Conservation (phyloP, 2,888 invertebrate species). For the Eristalis tenax region DNA sequence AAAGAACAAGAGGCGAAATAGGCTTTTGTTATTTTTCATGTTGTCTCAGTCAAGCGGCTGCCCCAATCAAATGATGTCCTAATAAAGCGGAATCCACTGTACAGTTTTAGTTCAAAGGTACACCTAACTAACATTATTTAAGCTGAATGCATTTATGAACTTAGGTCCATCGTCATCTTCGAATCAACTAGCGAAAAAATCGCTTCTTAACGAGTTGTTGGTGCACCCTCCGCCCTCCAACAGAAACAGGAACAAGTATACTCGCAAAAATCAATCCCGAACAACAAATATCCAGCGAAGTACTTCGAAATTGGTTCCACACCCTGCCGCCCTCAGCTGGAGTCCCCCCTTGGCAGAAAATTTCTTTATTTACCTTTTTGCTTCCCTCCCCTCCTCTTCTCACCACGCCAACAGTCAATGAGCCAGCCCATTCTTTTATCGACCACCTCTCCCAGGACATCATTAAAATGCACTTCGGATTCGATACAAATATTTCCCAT, state of each 20-base stretch:
- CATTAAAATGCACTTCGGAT: slow-evolving; percentile 66
- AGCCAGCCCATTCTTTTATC: neutral
- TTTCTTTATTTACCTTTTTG: neutral
- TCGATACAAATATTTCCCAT: slow-evolving; percentile 69
- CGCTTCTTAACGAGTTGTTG: neutral
- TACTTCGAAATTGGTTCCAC: neutral
- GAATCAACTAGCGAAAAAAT: neutral
- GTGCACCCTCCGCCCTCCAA: neutral
- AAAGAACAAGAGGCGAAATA: too few species aligned
- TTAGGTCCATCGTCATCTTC: neutral
- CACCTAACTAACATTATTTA: too few species aligned
- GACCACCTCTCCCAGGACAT: slow-evolving; percentile 36
- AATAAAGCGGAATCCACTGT: too few species aligned
- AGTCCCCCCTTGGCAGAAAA: neutral
- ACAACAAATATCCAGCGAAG: neutral
- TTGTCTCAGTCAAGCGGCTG: too few species aligned
- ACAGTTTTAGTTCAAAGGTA: too few species aligned
- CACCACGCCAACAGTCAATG: neutral
- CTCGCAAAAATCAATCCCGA: neutral
- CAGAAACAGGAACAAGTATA: neutral
- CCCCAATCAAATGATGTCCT: too few species aligned
- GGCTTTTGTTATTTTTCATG: too few species aligned
- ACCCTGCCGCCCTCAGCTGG: neutral
- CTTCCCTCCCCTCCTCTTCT: neutral
- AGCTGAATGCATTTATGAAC: neutral